Conservation (phyloP, 2,113 vertebrate genomes). For the Corythoichthys haematopterus region DNA sequence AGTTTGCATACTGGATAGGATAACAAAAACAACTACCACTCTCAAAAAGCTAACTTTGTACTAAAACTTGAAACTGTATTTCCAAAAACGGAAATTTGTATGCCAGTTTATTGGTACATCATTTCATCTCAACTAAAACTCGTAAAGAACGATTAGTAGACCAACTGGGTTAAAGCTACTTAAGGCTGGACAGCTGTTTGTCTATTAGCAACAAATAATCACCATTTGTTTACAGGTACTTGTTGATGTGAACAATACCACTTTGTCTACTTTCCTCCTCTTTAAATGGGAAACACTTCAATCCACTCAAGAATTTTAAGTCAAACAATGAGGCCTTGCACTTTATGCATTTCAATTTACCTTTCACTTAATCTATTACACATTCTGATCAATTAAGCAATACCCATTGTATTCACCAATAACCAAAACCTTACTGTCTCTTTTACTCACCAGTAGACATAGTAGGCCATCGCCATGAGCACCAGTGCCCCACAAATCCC, state of each 20-base stretch:
- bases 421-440: neutral
- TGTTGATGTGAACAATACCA: neutral
- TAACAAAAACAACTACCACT: too few relatives aligned
- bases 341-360: neutral
- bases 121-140: conserved; percentile 1
- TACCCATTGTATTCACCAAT: neutral
- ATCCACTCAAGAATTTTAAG: neutral
- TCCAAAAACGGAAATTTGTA: neutral
- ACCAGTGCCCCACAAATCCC: conserved; percentile 75
- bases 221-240: neutral
- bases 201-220: conserved; percentile 20
- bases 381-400: neutral
- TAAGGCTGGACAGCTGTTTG: conserved; percentile 48
- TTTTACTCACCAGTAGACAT: conserved; percentile 73
- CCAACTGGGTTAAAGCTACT: conserved; percentile 57
- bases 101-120: neutral
- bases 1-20: too few relatives aligned
- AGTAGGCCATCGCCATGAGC: conserved; percentile 74
- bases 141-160: conserved; percentile 47
- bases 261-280: neutral
- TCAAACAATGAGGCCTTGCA: neutral
- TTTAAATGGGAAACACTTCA: neutral
- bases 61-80: neutral
- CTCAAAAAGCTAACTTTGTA: too few relatives aligned
- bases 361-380: neutral